Evolutionary conservation across 2,113 vertebrate genomes (phyloP), one percentile per base, ranked within the genome.

Genomic region (Pelusios castaneus): DNA sequence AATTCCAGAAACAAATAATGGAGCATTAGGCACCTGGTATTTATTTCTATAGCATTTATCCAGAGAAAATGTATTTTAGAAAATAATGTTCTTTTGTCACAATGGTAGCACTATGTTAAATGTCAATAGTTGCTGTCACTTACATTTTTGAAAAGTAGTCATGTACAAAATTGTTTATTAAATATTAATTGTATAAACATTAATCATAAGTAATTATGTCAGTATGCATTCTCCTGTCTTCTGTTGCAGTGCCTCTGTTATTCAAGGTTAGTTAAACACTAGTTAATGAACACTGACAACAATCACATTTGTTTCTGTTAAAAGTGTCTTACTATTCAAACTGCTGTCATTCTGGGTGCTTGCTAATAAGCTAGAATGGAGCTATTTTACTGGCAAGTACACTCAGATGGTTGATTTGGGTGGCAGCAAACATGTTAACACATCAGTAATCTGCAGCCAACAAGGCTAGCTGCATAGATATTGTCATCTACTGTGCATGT

Each of bases 351-450:
- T 93, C 84, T 82, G 56, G 38, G 91, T 88, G 24, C 21, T 70
- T 5, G 6, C 5, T 84, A 90, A 88, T 25, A 84, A 80, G 81
- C 41, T 29, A 78, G 0, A 54, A 56, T 8, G 24, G 84, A 47
- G 67, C 63, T 29, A 92, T 82, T 84, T 92, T 89, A 91, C 27
- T 92, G 78, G 54, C 85, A 96, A 54, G 87, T 22, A 56, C 7
- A 90, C 45, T 84, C 16, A 88, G 77, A 80, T 12, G 45, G 63
- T 67, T 89, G 49, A 31, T 84, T 17, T 58, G 55, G n/a, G 82
- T 80, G 78, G 80, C 45, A 47, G 88, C 85, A 81, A 89, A 55
- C 25, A 41, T 78, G 13, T 29, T 90, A 88, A 67, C 0, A 0
- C 56, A 78, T 25, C 67, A 80, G 54, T 31, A 54, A 58, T 76